Percentiles rank a stretch among this genome's conserved stretches.
Evolutionary conservation across 2,113 vertebrate genomes (phyloP).

Genomic region (Mirza zaza): DNA sequence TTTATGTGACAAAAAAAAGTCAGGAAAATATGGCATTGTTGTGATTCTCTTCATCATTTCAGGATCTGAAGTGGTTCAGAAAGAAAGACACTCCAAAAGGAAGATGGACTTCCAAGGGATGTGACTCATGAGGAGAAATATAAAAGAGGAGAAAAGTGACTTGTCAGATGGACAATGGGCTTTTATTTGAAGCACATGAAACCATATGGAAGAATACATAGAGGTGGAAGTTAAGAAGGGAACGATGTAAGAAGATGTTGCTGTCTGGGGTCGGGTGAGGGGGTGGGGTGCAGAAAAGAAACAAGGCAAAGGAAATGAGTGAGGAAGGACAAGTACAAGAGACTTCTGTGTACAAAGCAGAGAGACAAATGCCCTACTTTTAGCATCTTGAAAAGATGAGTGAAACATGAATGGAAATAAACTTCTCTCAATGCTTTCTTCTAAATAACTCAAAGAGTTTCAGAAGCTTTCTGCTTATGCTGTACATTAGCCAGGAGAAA

Average conservation of each 20-base stretch:
- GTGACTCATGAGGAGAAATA: constrained; percentile 63
- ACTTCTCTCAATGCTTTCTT: constrained; percentile 6
- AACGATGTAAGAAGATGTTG: not conserved
- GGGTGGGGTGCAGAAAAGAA: not conserved
- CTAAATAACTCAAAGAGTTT: not conserved
- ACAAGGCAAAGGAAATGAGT: constrained; percentile 22
- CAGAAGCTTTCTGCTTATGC: not conserved
- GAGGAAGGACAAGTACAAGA: not conserved
- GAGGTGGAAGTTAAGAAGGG: constrained; percentile 41
- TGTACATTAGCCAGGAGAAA: not conserved
- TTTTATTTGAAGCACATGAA: constrained; percentile 57
- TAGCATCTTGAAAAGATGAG: constrained; percentile 25
- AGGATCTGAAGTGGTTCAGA: constrained; percentile 66
- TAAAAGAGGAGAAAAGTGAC: constrained; percentile 30
- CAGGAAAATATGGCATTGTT: constrained; percentile 60
- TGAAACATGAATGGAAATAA: constrained; percentile 39
- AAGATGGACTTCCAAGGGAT: constrained; percentile 68
- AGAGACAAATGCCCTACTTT: constrained; percentile 40
- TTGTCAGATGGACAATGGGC: constrained; percentile 64
- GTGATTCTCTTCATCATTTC: constrained; percentile 54
- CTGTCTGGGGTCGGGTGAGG: not conserved
- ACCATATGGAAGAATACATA: constrained; percentile 12
- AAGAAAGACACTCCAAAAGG: constrained; percentile 64
- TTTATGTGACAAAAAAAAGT: constrained; percentile 41
- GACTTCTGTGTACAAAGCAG: not conserved